Conservation (phyloP, 2,113 vertebrate species). For the Cyanoramphus novaezelandiae region DNA sequence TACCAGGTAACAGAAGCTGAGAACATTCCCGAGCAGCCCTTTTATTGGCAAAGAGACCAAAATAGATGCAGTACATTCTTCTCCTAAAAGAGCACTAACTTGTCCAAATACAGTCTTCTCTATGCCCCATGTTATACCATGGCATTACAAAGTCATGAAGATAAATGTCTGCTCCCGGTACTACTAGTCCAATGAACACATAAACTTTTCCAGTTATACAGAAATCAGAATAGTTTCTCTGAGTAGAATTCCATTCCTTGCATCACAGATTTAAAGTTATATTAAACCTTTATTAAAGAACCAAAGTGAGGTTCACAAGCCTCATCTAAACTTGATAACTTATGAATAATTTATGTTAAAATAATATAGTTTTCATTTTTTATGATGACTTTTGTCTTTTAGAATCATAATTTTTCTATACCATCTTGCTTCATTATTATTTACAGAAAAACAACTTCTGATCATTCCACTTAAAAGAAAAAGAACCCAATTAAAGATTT, state of each 20-base stretch:
- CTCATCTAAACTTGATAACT: slow-evolving; percentile 35
- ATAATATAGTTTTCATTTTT: slow-evolving; percentile 25
- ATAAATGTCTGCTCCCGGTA: background rate
- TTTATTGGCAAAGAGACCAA: background rate
- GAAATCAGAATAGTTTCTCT: slow-evolving; percentile 21
- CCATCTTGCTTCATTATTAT: slow-evolving; percentile 20
- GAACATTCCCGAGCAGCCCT: background rate
- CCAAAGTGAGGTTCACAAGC: slow-evolving; percentile 20
- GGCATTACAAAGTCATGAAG: background rate
- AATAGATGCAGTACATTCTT: background rate
- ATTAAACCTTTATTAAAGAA: slow-evolving; percentile 54
- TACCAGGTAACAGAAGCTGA: background rate
- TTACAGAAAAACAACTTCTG: slow-evolving; percentile 33
- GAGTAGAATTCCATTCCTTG: slow-evolving; percentile 37
- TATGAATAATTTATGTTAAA: slow-evolving; percentile 57
- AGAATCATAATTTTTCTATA: background rate
- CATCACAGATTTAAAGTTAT: slow-evolving; percentile 44
- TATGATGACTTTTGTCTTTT: background rate
- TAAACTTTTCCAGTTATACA: slow-evolving; percentile 40
- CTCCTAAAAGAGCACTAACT: background rate
- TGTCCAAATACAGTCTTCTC: background rate
- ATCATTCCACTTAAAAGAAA: slow-evolving; percentile 19
- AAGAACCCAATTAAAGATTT: slow-evolving; percentile 34
- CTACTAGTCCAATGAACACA: background rate
- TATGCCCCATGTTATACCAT: background rate